These are phyloP conservation scores for Euspilapteryx auroguttella DNA, from an alignment of 2,888 invertebrate genomes.

Conservation along the genomic window DNA sequence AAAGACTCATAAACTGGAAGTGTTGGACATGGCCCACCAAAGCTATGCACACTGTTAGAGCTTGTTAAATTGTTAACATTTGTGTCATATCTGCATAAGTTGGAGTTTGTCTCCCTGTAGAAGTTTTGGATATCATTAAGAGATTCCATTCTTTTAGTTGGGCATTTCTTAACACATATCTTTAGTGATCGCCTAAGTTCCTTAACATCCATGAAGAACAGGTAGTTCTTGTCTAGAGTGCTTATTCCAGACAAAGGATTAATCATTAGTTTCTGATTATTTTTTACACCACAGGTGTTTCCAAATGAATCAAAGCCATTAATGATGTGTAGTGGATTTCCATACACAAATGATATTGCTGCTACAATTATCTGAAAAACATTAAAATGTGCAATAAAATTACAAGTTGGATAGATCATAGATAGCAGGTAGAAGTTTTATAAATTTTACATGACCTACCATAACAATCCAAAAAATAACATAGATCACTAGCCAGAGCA, in stretches of 20 bases:
- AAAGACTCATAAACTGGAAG: constrained; percentile 77
- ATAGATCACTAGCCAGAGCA: constrained; percentile 78
- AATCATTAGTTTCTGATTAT: constrained; percentile 73
- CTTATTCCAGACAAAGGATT: constrained; percentile 79
- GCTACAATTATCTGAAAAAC: constrained; percentile 73
- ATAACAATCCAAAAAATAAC: constrained; percentile 81
- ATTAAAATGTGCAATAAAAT: constrained; percentile 1
- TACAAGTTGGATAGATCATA: too few relatives aligned
- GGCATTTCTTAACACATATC: constrained; percentile 90
- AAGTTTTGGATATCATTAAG: constrained; percentile 71
- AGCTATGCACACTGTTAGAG: constrained; percentile 31
- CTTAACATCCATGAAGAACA: constrained; percentile 83
- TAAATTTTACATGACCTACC: too few relatives aligned
- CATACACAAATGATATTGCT: constrained; percentile 85
- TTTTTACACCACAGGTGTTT: constrained; percentile 87
- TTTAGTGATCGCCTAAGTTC: constrained; percentile 77
- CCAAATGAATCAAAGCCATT: constrained; percentile 95
- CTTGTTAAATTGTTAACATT: constrained; percentile 55
- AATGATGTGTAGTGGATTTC: constrained; percentile 81
- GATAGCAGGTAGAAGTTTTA: too few relatives aligned
- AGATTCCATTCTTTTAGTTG: constrained; percentile 65
- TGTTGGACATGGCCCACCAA: constrained; percentile 76
- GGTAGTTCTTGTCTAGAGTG: constrained; percentile 74
- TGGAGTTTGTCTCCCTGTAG: constrained; percentile 71
- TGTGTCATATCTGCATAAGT: constrained; percentile 76